Percentiles rank a stretch among this genome's conserved stretches.
Conservation (phyloP, 2,888 invertebrate species). For the Petrophora chlorosata region DNA sequence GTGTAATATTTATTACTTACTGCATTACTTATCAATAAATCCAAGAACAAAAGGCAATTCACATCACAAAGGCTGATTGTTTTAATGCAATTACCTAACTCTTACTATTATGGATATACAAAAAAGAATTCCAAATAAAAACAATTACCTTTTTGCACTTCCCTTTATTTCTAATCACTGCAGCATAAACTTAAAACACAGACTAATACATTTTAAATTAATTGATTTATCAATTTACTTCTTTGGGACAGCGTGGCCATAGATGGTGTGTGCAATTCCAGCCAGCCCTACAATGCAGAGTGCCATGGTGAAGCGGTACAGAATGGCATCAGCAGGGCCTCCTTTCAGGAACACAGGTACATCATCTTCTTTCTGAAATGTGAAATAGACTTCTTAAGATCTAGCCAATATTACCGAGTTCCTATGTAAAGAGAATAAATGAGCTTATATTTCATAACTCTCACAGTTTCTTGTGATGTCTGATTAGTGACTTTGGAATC, state of each 20-base stretch:
- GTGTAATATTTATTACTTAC: too few relatives aligned
- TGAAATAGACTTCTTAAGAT: conserved; percentile 1
- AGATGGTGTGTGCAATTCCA: conserved; percentile 70
- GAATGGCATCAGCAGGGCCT: conserved; percentile 77
- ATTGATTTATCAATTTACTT: conserved; percentile 52
- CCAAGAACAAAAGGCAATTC: too few relatives aligned
- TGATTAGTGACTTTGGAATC: too few relatives aligned
- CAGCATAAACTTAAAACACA: conserved; percentile 46
- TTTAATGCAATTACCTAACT: too few relatives aligned
- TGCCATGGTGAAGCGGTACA: conserved; percentile 73
- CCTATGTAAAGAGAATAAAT: too few relatives aligned
- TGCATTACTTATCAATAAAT: too few relatives aligned
- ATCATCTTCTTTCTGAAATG: conserved; percentile 83
- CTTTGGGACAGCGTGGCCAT: conserved; percentile 65
- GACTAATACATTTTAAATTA: conserved; percentile 59
- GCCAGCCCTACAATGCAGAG: conserved; percentile 65
- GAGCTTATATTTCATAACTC: too few relatives aligned
- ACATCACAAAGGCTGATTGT: too few relatives aligned
- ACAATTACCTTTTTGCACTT: conserved; percentile 30
- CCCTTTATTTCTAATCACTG: conserved; percentile 58
- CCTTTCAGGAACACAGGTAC: conserved; percentile 84
- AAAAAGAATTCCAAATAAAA: conserved; percentile 6
- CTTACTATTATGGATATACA: too few relatives aligned
- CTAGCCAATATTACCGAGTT: too few relatives aligned
- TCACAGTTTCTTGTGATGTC: too few relatives aligned